These are phyloP conservation scores for Hirtodrosophila confusa DNA, from an alignment of 2,888 invertebrate genomes.

Conservation along the genomic window DNA sequence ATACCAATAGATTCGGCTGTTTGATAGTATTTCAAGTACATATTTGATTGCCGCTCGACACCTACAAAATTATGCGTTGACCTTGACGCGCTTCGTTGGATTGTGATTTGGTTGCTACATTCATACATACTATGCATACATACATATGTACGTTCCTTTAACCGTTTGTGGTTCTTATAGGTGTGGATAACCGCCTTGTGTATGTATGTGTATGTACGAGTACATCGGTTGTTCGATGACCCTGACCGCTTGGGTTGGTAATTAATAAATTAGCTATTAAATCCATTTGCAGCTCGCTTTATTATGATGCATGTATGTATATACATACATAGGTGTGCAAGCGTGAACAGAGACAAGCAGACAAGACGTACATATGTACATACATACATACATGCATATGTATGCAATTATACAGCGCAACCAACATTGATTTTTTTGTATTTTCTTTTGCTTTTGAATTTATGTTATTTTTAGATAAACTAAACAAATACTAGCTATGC, in stretches of 20 bases:
- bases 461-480: conserved; percentile 31
- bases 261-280: background rate
- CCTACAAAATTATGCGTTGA: conserved; percentile 43
- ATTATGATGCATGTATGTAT: background rate
- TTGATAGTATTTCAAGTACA: conserved; percentile 16
- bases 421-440: conserved; percentile 20
- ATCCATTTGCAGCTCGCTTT: background rate
- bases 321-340: background rate
- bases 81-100: conserved; percentile 38
- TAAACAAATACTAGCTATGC: conserved; percentile 10
- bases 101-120: conserved; percentile 18
- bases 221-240: too few relatives aligned
- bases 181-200: too few relatives aligned
- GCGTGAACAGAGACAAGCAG: too few relatives aligned
- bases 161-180: background rate
- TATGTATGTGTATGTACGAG: background rate
- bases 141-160: background rate
- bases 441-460: conserved; percentile 22
- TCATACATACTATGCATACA: background rate
- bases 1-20: conserved; percentile 12
- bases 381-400: too few relatives aligned
- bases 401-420: conserved; percentile 20
- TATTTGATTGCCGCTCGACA: conserved; percentile 34
- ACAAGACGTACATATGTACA: too few relatives aligned
- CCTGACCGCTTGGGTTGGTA: too few relatives aligned